Base-by-base conservation (phyloP, 30 jellyfish, hydroid and myxozoan species). In the Turritopsis rubra region DNA sequence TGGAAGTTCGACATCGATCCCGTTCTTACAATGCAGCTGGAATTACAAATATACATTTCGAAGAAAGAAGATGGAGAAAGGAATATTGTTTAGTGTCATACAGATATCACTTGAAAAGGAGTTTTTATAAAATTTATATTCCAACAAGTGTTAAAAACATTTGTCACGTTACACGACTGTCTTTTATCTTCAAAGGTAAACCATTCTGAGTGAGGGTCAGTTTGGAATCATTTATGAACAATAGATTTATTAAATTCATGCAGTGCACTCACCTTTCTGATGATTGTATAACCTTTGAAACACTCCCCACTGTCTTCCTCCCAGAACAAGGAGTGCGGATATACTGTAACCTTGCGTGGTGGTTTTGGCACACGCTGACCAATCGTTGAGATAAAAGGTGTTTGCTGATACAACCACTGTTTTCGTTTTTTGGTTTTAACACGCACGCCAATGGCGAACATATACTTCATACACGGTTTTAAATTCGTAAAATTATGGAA, bases 301-400 rank as follows among this genome's bases (percentile, higher is more conserved):
- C 85, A 77, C n/a, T 30, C 28, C 18, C 72, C 85, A 7, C 21
- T 20, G 29, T 77, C 85, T 77, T 77, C 85, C 72, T 53, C 8
- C 85, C 85, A 77, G 0, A 22, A 13, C 30, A 77, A 18, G 28
- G 71, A 30, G 66, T 53, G 71, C 18, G 72, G 23, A 21, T 52
- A 28, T 8, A 77, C 72, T 7, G 19, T 9, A 77, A 77, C 27
- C n/a, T 52, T 20, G 0, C 30, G 28, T 17, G 85, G 73, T 20
- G 52, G 71, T 28, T 77, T 21, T 1, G 85, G 85, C 23, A 0
- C 28, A 20, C 72, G 30, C 18, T 1, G n/a, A 7, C 87, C 87
- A 31, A 19, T 29, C 27, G 65, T 52, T 17, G 1, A 9, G 9
- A 53, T 26, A 16, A 18, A 18, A 1, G 54, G 27, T 20, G 87